Conservation (phyloP, 2,888 invertebrate species). For the Acrobasis consociella region DNA sequence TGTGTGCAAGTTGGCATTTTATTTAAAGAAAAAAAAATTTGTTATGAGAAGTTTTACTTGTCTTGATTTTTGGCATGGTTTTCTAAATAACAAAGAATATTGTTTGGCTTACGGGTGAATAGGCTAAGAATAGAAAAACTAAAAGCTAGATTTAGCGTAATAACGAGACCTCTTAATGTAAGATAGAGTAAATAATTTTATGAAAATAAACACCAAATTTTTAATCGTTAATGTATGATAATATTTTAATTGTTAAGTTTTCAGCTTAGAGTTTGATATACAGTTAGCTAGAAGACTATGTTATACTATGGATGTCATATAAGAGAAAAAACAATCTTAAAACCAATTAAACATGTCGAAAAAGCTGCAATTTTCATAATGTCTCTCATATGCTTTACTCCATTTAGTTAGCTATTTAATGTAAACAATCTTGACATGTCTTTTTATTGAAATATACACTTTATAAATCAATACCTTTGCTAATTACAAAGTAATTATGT, state of each 20-base stretch:
- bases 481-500: too few species aligned
- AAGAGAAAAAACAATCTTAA: not conserved
- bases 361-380: too few species aligned
- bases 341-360: too few species aligned
- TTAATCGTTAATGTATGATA: slow-evolving; percentile 55
- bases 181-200: slow-evolving; percentile 55
- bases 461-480: too few species aligned
- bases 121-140: slow-evolving; percentile 26
- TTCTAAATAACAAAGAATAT: slow-evolving; percentile 22
- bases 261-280: slow-evolving; percentile 41
- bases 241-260: slow-evolving; percentile 45
- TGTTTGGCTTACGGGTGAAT: slow-evolving; percentile 31
- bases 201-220: slow-evolving; percentile 76
- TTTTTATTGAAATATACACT: too few species aligned
- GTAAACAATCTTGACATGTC: too few species aligned
- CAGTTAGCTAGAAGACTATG: slow-evolving; percentile 27
- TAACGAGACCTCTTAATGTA: slow-evolving; percentile 40
- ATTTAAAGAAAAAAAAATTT: not conserved
- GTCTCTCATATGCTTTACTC: too few species aligned
- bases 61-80: slow-evolving; percentile 25
- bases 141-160: slow-evolving; percentile 44
- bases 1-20: not conserved
- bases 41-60: not conserved
- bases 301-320: slow-evolving; percentile 8
- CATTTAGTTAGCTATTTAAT: too few species aligned